Base-by-base conservation (phyloP, 2,888 invertebrate genomes). In the Trypoxylon attenuatum region DNA sequence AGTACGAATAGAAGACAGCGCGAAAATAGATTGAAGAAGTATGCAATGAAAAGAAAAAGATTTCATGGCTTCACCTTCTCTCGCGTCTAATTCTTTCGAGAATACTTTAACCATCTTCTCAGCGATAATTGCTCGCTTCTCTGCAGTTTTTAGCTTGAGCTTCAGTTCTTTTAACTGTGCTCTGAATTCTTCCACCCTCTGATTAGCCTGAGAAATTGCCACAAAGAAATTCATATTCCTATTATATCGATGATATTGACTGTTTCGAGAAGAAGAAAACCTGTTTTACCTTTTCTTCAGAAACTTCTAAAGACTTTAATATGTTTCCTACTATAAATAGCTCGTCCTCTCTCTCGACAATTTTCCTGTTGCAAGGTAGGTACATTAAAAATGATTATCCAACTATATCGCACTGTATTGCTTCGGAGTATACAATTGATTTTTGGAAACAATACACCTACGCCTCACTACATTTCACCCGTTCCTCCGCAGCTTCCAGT, bases 321-420 rank as follows among this genome's bases (percentile, higher is more conserved):
- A 92, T 92, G 88, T 92, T 92, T 72, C 92, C 91, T 74, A 92
- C 91, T 77, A 92, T 92, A 80, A 91, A 90, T 83, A 92, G 87
- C 83, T 92, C 92, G 83, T 92, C 92, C 84, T 92, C 92, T 75
- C 92, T 88, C 84, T 92, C 92, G 72, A 90, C 89, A 83, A 92
- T 92, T 88, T 92, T 92, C 50, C 88, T 88, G 15, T n/a, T n/a
- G n/a, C n/a, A n/a, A n/a, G n/a, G n/a, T n/a, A n/a, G n/a, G 15
- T 22, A 8, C 41, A 41, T 23, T 38, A 21, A 43, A 21, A 21
- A 43, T 2, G 22, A 3, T 2, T n/a, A n/a, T n/a, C n/a, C n/a
- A 39, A n/a, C 6, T 39, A 5, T 45, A 16, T 43, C 39, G 13
- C 6, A 6, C 39, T 1, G 39, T 15, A 39, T 15, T 39, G 16